Base-by-base conservation (phyloP, 2,797 vertebrate genomes). In the Cryptoblepharus egeriae region DNA sequence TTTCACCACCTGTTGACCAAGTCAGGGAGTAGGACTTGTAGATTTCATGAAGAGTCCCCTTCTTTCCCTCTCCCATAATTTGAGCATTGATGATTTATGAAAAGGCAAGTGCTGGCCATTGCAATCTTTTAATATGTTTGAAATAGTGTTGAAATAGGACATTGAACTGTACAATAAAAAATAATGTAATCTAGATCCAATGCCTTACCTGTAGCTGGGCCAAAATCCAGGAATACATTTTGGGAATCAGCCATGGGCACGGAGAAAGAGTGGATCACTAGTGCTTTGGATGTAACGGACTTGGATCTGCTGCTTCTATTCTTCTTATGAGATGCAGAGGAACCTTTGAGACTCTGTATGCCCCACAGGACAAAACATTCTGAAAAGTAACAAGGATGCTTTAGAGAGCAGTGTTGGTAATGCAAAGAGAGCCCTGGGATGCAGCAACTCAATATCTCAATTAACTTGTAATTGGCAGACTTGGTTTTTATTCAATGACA, bases 151-250 rank as follows among this genome's bases (percentile, higher is more conserved):
- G 79, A 63, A 52, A 52, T 4, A 69, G 55, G 42, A 18, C 20
- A 35, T 5, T 42, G 39, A 79, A 28, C 42, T 49, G n/a, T 67
- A 30, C 49, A 76, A 32, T 24, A 61, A 45, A 6, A 45, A 71
- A 79, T 15, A n/a, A 60, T 30, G 42, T 49, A 37, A 35, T 45
- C 52, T 8, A 8, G 35, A 70, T 58, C 22, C 7, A 24, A 7
- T 52, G 74, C 30, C 65, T 77, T 61, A n/a, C 37, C 37, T 61
- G 13, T 32, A 70, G 55, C 4, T n/a, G 30, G 26, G 32, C 15
- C 39, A 76, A 82, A 70, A 52, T 63, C 30, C 57, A 70, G 74
- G 57, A 82, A 45, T 8, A 69, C 39, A 37, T 68, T 30, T 69
- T 49, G 45, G 35, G 64, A 60, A 76, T 61, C 52, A n/a, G 64